Conservation (phyloP, 2,113 vertebrate species). For the Lontra canadensis region DNA sequence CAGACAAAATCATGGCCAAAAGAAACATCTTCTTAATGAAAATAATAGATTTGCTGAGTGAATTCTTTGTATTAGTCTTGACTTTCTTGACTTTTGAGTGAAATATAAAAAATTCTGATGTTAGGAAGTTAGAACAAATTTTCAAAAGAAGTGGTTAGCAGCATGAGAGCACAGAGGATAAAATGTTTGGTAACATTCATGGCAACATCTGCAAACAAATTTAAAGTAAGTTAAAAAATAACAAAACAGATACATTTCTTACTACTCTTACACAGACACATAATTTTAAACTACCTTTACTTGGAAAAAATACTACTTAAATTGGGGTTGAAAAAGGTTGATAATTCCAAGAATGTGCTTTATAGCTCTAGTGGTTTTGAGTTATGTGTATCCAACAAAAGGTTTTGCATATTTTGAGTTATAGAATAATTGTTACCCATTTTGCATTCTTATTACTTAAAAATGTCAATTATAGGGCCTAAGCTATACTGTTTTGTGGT, state of each 20-base stretch:
- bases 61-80: background rate
- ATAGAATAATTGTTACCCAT: background rate
- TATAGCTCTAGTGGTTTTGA: background rate
- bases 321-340: background rate
- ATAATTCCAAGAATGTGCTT: background rate
- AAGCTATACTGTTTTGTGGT: background rate
- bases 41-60: background rate
- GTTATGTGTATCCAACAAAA: background rate
- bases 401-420: background rate
- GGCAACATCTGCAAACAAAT: background rate
- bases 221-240: background rate
- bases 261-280: background rate
- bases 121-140: constrained; percentile 8
- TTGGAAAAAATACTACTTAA: background rate
- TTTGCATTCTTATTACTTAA: background rate
- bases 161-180: background rate
- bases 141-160: background rate
- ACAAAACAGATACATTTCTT: background rate
- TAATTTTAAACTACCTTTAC: background rate
- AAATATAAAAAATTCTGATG: background rate
- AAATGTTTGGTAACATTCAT: background rate
- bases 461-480: background rate
- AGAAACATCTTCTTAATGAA: background rate
- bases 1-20: background rate
- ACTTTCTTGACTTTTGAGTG: background rate